phyloP scores from a whole-genome alignment of 2,113 vertebrate species.

The Lichenostomus cassidix region DNA sequence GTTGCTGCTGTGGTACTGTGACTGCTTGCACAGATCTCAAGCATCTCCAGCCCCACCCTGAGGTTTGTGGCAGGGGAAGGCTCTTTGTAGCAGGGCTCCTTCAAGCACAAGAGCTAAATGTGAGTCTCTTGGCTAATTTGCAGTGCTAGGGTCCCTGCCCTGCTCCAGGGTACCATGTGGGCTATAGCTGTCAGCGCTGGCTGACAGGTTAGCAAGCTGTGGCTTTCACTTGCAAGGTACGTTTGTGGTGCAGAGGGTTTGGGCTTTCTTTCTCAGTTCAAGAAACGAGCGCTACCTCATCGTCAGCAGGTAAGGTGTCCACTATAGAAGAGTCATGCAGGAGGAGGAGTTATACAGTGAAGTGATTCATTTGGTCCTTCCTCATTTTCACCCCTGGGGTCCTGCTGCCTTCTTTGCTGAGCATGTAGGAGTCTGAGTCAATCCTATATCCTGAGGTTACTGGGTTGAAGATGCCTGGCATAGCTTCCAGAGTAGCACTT shows the following conservation, averaged over 20 bases:
- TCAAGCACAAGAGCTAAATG: neutral
- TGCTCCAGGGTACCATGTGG: fast-evolving
- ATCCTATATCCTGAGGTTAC: neutral
- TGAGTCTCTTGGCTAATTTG: neutral
- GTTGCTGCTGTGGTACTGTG: neutral
- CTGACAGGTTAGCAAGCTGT: neutral
- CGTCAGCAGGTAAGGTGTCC: neutral
- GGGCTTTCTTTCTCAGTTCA: neutral
- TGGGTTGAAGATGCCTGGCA: neutral
- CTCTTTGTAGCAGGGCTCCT: neutral
- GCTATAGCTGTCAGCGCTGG: neutral
- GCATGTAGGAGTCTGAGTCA: neutral
- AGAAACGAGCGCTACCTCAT: neutral
- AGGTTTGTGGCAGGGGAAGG: neutral
- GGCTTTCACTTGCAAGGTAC: neutral
- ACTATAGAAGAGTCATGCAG: neutral
- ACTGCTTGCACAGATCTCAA: neutral
- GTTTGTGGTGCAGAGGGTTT: neutral
- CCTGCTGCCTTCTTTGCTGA: neutral
- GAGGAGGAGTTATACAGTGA: neutral
- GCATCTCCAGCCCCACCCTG: neutral
- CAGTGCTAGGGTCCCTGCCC: neutral
- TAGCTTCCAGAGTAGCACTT: neutral
- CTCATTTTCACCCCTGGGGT: neutral
- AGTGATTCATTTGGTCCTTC: neutral